Percentiles rank a stretch among this genome's conserved stretches.
These are phyloP conservation scores for Halcyon leucocephala DNA, from an alignment of 2,797 vertebrate species.

Conservation along the genomic window DNA sequence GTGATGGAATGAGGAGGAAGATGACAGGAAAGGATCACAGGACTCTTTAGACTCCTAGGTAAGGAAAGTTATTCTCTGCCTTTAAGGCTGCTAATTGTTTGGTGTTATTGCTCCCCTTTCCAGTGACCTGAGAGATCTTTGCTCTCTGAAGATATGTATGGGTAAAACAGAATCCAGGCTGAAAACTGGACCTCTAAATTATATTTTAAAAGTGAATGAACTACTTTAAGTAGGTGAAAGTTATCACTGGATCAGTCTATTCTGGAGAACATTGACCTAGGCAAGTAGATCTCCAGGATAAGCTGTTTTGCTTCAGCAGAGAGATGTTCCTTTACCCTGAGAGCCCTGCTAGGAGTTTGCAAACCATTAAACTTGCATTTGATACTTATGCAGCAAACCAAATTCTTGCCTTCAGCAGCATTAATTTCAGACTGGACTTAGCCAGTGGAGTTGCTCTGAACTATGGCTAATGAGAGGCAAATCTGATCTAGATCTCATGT, in stretches of 20 bases:
- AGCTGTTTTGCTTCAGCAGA: not conserved
- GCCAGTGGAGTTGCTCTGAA: not conserved
- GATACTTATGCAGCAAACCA: not conserved
- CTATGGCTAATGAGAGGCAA: not conserved
- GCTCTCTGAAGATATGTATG: not conserved
- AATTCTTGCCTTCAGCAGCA: not conserved
- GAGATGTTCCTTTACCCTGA: not conserved
- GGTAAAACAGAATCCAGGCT: not conserved
- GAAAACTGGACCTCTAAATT: not conserved
- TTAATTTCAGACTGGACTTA: not conserved
- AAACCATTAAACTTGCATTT: not conserved
- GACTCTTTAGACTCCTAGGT: not conserved
- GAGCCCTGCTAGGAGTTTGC: not conserved
- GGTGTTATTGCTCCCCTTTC: not conserved
- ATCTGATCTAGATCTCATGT: slow-evolving; percentile 3
- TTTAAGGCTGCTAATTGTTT: rapidly evolving
- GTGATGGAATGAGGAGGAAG: not conserved
- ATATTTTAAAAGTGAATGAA: not conserved
- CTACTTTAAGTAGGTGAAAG: not conserved
- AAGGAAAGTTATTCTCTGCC: not conserved
- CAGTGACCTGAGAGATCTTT: not conserved
- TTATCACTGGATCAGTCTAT: not conserved
- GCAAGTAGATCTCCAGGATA: not conserved
- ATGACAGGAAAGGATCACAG: not conserved
- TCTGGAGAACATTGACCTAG: not conserved